phyloP scores from a whole-genome alignment of 1,140 invertebrate genomes.

The Drosophila tani region DNA sequence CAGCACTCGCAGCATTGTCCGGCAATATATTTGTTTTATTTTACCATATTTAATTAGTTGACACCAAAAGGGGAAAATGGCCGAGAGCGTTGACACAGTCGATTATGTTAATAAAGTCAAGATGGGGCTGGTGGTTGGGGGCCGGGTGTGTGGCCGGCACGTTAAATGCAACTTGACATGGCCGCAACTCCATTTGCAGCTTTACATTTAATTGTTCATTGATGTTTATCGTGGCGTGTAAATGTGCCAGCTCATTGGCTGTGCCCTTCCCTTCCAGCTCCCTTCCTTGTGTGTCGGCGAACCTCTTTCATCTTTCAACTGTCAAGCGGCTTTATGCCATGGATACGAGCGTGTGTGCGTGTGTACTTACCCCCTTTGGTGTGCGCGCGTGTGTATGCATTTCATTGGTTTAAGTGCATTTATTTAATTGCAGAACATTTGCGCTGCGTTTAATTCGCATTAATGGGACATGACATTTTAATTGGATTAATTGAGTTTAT shows the following conservation, averaged over 20 bases:
- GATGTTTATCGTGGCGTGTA: conserved; percentile 66
- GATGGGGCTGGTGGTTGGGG: conserved; percentile 5
- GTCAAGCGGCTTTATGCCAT: conserved; percentile 44
- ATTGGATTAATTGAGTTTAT: conserved; percentile 82
- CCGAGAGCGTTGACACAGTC: conserved; percentile 65
- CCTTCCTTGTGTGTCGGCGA: conserved; percentile 11
- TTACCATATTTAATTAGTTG: conserved; percentile 72
- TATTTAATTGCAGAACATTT: conserved; percentile 80
- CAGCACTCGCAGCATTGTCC: conserved; percentile 25
- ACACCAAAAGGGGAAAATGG: conserved; percentile 51
- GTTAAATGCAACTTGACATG: conserved; percentile 25
- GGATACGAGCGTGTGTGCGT: conserved; percentile 8
- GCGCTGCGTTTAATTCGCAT: conserved; percentile 69
- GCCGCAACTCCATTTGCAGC: conserved; percentile 41
- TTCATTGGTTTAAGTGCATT: conserved; percentile 77
- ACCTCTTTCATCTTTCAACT: conserved; percentile 27
- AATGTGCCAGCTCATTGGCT: conserved; percentile 60
- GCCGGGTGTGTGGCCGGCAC: not conserved
- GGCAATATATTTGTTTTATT: conserved; percentile 28
- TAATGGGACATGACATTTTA: conserved; percentile 83
- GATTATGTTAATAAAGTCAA: conserved; percentile 75
- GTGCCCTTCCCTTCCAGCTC: not conserved
- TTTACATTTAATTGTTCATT: conserved; percentile 75
- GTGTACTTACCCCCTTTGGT: not conserved
- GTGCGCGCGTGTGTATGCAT: conserved; percentile 12